These are phyloP conservation scores for Lagorchestes hirsutus DNA, from an alignment of 2,797 vertebrate species.

Conservation along the genomic window DNA sequence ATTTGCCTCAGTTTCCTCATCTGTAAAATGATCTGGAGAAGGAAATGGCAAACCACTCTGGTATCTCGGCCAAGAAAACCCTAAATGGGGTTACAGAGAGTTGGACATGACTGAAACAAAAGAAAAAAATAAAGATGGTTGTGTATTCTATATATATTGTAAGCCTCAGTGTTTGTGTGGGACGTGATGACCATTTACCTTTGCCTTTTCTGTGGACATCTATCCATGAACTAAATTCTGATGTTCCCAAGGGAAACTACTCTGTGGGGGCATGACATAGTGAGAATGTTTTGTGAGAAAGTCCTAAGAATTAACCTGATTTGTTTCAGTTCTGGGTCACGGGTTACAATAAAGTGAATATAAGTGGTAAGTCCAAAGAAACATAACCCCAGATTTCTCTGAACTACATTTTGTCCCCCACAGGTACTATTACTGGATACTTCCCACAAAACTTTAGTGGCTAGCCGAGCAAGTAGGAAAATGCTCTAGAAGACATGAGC, in stretches of 20 bases:
- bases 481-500: not conserved
- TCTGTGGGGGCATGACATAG: not conserved
- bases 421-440: not conserved
- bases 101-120: not conserved
- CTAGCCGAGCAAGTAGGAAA: no score
- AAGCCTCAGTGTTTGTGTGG: not conserved
- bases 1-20: not conserved
- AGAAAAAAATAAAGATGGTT: not conserved
- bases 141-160: not conserved
- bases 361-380: not conserved
- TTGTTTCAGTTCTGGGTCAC: not conserved
- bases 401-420: not conserved
- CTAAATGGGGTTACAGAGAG: not conserved
- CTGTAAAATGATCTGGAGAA: not conserved
- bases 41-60: not conserved
- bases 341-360: not conserved
- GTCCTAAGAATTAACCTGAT: not conserved
- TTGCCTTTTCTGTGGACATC: not conserved
- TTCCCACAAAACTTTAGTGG: not conserved
- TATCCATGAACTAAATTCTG: not conserved
- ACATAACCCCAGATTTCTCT: not conserved
- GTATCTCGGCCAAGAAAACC: not conserved
- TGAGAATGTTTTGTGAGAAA: not conserved
- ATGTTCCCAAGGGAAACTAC: not conserved
- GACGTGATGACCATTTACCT: not conserved